Evolutionary conservation across 2,888 invertebrate genomes (phyloP).

Genomic region (Venustoraphidia nigricollis): DNA sequence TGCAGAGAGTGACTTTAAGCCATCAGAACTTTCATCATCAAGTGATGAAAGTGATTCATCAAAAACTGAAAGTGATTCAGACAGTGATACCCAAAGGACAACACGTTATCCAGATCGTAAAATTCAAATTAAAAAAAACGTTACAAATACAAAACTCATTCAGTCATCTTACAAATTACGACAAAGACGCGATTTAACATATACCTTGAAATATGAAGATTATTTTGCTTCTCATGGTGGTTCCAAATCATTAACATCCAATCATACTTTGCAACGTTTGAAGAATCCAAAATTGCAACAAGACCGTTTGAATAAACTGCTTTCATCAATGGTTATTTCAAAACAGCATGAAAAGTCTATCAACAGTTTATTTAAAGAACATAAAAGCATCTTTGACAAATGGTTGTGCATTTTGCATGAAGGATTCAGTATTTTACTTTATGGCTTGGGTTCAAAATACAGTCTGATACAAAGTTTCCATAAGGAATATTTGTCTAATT

Average conservation of each 20-base stretch:
- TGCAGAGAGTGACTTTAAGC: neutral
- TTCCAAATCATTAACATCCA: conserved; percentile 54
- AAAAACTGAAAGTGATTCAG: conserved; percentile 16
- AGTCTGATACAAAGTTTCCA: conserved; percentile 63
- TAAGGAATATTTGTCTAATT: conserved; percentile 35
- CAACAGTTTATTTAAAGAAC: conserved; percentile 35
- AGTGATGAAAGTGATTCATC: conserved; percentile 15
- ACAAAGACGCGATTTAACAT: conserved; percentile 26
- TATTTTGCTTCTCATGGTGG: conserved; percentile 49
- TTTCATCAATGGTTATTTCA: conserved; percentile 34
- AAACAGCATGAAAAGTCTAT: conserved; percentile 42
- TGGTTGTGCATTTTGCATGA: conserved; percentile 65
- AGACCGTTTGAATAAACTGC: conserved; percentile 41
- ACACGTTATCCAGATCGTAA: conserved; percentile 16
- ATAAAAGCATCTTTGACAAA: conserved; percentile 43
- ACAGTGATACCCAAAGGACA: conserved; percentile 11
- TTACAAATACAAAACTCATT: conserved; percentile 12
- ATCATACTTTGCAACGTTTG: conserved; percentile 60
- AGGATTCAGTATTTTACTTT: conserved; percentile 71
- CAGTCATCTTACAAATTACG: neutral
- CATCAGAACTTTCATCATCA: neutral
- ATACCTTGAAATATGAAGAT: conserved; percentile 48
- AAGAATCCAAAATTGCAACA: conserved; percentile 56
- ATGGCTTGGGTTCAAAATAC: conserved; percentile 85
- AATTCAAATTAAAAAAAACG: conserved; percentile 20